phyloP scores from a whole-genome alignment of 2,888 invertebrate genomes.

The Malacosoma neustria region DNA sequence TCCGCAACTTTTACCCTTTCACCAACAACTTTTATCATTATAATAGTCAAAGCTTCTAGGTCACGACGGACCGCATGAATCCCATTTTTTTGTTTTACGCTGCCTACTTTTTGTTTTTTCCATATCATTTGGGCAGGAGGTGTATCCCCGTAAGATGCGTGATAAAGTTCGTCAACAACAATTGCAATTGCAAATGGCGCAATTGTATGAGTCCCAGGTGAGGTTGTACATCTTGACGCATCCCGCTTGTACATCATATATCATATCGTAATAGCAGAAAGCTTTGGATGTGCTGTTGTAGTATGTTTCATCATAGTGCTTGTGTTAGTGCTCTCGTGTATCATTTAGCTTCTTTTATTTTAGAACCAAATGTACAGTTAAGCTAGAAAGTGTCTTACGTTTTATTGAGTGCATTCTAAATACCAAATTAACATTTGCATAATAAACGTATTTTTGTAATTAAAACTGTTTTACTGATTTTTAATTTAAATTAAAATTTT shows the following conservation, averaged over 20 bases:
- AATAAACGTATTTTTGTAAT: too few species aligned
- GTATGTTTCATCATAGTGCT: conserved; percentile 45
- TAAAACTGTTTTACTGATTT: too few species aligned
- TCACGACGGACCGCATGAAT: conserved; percentile 58
- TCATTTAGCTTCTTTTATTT: conserved; percentile 38
- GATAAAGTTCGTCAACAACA: conserved; percentile 83
- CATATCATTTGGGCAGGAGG: conserved; percentile 81
- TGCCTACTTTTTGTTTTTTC: conserved; percentile 73
- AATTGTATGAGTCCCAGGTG: conserved; percentile 73
- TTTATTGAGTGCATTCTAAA: too few species aligned
- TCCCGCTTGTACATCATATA: conserved; percentile 56
- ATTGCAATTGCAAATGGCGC: conserved; percentile 76
- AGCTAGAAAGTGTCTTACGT: too few species aligned
- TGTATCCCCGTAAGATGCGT: conserved; percentile 88
- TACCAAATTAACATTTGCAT: too few species aligned
- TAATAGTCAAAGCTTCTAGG: conserved; percentile 43
- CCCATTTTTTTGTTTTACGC: conserved; percentile 72
- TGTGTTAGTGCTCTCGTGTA: conserved; percentile 34
- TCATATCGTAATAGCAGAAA: conserved; percentile 39
- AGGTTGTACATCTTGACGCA: conserved; percentile 56
- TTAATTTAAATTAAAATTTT: too few species aligned
- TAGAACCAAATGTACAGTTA: too few species aligned
- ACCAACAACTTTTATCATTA: conserved; percentile 25
- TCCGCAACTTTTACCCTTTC: conserved; percentile 34
- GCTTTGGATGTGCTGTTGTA: conserved; percentile 74